Base-by-base conservation (phyloP, 1,140 invertebrate genomes). In the Macrotrachela quadricornifera region DNA sequence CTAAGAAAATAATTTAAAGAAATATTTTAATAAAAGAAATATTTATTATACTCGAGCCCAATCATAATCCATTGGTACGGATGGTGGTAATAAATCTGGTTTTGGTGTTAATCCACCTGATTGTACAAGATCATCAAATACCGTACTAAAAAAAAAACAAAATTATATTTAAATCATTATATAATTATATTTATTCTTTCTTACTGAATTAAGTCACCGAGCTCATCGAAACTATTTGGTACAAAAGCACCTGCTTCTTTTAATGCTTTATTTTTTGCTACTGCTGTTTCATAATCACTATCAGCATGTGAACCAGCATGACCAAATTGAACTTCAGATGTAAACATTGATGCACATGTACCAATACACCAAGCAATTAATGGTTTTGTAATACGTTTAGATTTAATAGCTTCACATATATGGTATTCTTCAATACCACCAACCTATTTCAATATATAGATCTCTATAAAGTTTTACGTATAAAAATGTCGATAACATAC, bases 401-500 rank as follows among this genome's bases (percentile, higher is more conserved):
- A 74, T 61, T 83, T 78, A 0, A 99, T 73, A 1, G 87, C 88
- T 42, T 80, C 73, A 59, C 87, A 90, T 10, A 99, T 86, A 63
- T 91, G 82, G 66, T 99, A 99, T 64, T 99, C 92, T 70, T 99
- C 92, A n/a, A 82, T 77, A n/a, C 92, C 92, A 13, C 92, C 92
- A 37, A 99, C 21, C 21, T 30, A 30, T 30, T 30, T 8, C 21
- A 30, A 30, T 30, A 30, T 30, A 30, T 30, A 30, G 8, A 30
- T 30, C 21, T 4, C 3, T 4, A 2, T 4, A 30, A 30, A 30
- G 8, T 8, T 30, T 30, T 30, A 30, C n/a, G n/a, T n/a, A n/a
- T n/a, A n/a, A n/a, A n/a, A n/a, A n/a, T n/a, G 21, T 8, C 21
- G 8, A 30, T 4, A 30, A 30, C 21, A 30, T 30, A 30, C 90